Evolutionary conservation across 2,113 vertebrate genomes (phyloP).

Genomic region (Felis chaus): DNA sequence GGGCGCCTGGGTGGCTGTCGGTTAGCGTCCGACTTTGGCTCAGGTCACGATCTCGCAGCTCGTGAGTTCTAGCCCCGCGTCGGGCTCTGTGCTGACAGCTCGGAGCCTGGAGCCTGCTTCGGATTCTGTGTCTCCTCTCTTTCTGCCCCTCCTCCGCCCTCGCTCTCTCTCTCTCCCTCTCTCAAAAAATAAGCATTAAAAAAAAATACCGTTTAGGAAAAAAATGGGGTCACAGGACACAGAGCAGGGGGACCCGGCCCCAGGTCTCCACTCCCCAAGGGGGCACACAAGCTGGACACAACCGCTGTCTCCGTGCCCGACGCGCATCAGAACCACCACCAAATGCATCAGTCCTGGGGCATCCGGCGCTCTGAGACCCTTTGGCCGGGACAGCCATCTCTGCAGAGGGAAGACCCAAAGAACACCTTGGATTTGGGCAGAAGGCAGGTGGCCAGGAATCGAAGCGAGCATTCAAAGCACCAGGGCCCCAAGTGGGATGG

Average conservation of each 20-base stretch:
- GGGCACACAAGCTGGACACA: fast-evolving
- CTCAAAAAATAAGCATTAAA: too few species aligned
- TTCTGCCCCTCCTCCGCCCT: too few species aligned
- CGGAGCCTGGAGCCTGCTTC: too few species aligned
- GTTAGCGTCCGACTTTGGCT: too few species aligned
- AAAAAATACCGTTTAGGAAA: too few species aligned
- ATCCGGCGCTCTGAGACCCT: not conserved
- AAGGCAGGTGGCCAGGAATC: not conserved
- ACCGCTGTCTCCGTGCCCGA: not conserved
- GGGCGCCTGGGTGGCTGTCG: too few species aligned
- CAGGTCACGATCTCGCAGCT: too few species aligned
- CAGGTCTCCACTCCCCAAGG: not conserved
- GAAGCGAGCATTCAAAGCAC: not conserved
- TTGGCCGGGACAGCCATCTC: not conserved
- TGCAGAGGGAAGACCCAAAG: not conserved
- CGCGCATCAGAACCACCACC: not conserved
- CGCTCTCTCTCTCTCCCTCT: too few species aligned
- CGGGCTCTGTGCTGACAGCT: too few species aligned
- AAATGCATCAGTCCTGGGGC: not conserved
- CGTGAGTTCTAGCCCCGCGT: too few species aligned
- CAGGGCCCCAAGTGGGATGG: not conserved
- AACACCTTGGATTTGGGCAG: not conserved
- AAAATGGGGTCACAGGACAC: not conserved
- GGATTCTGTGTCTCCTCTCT: too few species aligned
- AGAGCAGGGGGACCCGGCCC: not conserved